These are phyloP conservation scores for Vidua chalybeata DNA, from an alignment of 2,113 vertebrate genomes.

Conservation along the genomic window DNA sequence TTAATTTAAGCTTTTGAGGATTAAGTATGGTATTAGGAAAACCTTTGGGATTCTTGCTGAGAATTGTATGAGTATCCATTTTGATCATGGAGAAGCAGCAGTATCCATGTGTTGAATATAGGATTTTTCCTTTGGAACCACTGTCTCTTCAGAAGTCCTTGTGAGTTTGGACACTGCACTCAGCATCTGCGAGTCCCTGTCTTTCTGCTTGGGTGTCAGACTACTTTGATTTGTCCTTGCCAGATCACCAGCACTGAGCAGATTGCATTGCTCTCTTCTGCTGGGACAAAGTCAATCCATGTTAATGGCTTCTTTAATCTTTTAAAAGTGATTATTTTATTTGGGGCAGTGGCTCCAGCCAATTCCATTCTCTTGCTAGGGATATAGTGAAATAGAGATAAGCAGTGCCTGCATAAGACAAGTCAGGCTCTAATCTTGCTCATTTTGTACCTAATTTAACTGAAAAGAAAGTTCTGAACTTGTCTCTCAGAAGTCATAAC, in stretches of 20 bases:
- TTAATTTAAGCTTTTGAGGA: not conserved
- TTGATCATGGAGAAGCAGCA: not conserved
- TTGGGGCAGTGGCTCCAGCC: not conserved
- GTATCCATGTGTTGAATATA: not conserved
- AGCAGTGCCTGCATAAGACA: not conserved
- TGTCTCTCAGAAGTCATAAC: not conserved
- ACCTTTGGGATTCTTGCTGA: not conserved
- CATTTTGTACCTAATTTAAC: not conserved
- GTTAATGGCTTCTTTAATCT: conserved; percentile 40
- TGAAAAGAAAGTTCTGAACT: not conserved
- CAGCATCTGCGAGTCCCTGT: not conserved
- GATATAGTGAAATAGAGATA: not conserved
- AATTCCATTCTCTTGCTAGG: not conserved
- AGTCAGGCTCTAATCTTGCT: not conserved
- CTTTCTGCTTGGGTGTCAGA: not conserved
- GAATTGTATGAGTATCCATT: not conserved
- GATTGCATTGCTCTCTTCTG: not conserved
- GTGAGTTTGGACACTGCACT: not conserved
- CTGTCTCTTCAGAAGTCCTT: not conserved
- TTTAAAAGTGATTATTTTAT: conserved; percentile 39
- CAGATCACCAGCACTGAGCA: not conserved
- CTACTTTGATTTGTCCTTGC: conserved; percentile 12
- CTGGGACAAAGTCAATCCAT: not conserved
- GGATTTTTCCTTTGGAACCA: not conserved
- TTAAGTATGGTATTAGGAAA: not conserved